These are phyloP conservation scores for Pheosia tremula DNA, from an alignment of 2,888 invertebrate genomes.

Conservation along the genomic window DNA sequence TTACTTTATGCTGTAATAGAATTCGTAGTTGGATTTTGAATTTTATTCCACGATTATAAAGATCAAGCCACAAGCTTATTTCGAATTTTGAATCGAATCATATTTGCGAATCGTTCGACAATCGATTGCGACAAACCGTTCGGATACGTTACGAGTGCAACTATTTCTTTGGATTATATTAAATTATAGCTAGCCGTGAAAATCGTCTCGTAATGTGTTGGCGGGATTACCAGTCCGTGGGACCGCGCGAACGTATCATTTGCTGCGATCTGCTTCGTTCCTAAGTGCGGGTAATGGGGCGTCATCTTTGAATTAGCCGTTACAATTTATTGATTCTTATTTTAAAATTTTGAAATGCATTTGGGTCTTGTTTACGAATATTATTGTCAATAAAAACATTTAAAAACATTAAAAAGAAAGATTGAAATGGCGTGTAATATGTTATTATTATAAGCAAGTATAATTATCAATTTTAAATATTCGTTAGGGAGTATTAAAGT, in stretches of 20 bases:
- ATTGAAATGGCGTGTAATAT: no score
- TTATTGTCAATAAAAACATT: no score
- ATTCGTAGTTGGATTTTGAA: constrained; percentile 49
- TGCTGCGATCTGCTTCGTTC: constrained; percentile 62
- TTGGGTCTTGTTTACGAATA: constrained; percentile 29
- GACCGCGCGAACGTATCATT: constrained; percentile 78
- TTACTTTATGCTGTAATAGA: constrained; percentile 24
- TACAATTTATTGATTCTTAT: constrained; percentile 74
- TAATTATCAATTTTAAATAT: no score
- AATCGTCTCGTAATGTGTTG: constrained; percentile 82
- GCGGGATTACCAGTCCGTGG: constrained; percentile 75
- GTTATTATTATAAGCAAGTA: no score
- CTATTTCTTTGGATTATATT: constrained; percentile 84
- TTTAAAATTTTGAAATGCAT: constrained; percentile 55
- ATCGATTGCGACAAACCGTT: constrained; percentile 42
- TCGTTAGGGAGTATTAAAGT: no score
- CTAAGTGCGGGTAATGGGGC: constrained; percentile 74
- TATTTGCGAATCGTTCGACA: constrained; percentile 35
- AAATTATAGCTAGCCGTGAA: constrained; percentile 84
- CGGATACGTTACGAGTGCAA: constrained; percentile 62
- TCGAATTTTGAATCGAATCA: constrained; percentile 31
- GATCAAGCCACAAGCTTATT: constrained; percentile 21
- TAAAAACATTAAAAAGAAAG: no score
- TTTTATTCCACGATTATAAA: constrained; percentile 44
- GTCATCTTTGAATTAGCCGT: constrained; percentile 79